These are phyloP conservation scores for Pelobates cultripes DNA, from an alignment of 2,797 vertebrate genomes.

Conservation along the genomic window DNA sequence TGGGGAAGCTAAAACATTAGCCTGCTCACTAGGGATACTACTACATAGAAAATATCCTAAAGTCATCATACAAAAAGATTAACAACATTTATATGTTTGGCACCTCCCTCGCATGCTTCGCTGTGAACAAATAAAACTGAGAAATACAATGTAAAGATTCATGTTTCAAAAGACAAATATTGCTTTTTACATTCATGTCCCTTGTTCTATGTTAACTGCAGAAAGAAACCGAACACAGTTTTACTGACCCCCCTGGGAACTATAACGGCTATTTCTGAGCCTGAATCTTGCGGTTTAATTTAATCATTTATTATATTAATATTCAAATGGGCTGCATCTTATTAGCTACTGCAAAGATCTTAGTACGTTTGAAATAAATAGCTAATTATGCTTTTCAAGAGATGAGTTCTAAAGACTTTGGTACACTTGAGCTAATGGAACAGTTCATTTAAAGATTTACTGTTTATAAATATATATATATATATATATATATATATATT, in stretches of 20 bases:
- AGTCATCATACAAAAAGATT: background rate
- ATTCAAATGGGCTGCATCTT: conserved; percentile 85
- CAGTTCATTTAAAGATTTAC: conserved; percentile 75
- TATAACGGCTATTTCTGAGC: conserved; percentile 85
- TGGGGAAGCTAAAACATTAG: background rate
- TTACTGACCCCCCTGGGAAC: conserved; percentile 81
- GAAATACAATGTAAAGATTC: conserved; percentile 71
- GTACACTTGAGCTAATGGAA: conserved; percentile 77
- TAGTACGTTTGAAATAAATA: conserved; percentile 82
- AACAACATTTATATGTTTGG: conserved; percentile 41
- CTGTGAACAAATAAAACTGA: conserved; percentile 70
- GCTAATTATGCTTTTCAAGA: conserved; percentile 82
- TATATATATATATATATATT: conserved; percentile 49
- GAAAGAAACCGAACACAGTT: conserved; percentile 78
- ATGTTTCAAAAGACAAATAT: conserved; percentile 80
- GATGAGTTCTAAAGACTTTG: conserved; percentile 78
- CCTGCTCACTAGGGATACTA: background rate
- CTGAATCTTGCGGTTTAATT: conserved; percentile 86
- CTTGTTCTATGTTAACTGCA: conserved; percentile 77
- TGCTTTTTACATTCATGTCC: conserved; percentile 75
- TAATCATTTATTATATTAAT: conserved; percentile 88
- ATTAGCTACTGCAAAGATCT: conserved; percentile 84
- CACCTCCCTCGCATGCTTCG: conserved; percentile 69
- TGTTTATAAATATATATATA: conserved; percentile 3
- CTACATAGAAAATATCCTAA: background rate